phyloP scores from a whole-genome alignment of 2,113 vertebrate genomes.

The Mastomys coucha region DNA sequence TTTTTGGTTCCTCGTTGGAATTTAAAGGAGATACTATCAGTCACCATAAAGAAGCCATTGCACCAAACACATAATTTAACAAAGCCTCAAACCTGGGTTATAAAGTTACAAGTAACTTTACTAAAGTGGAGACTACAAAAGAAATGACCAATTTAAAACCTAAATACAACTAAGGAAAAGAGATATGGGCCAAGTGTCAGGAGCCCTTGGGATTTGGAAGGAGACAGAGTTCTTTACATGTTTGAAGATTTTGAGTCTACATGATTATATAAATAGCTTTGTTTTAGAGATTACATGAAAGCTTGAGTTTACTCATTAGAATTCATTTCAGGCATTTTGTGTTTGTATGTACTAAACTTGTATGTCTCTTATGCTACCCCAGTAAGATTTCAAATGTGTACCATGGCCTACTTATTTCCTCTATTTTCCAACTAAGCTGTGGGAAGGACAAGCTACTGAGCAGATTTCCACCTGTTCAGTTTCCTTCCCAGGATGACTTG shows the following conservation, averaged over 20 bases:
- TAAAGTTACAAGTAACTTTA: background rate
- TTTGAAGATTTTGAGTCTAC: background rate
- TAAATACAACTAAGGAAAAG: background rate
- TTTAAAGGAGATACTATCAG: background rate
- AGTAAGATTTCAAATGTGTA: background rate
- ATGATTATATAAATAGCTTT: background rate
- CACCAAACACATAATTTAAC: background rate
- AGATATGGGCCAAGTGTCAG: background rate
- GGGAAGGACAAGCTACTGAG: no score
- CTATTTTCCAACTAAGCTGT: background rate
- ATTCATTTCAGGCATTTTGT: background rate
- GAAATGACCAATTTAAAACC: background rate
- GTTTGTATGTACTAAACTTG: background rate
- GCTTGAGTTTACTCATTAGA: background rate
- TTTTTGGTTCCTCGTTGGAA: background rate
- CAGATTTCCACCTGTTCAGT: background rate
- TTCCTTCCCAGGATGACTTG: background rate
- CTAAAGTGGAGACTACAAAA: background rate
- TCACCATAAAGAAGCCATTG: background rate
- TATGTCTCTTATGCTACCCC: background rate
- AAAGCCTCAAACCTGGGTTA: background rate
- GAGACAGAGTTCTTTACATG: background rate
- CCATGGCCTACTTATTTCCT: background rate
- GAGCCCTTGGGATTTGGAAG: background rate
- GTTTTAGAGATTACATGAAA: background rate